Evolutionary conservation across 2,797 vertebrate genomes (phyloP).

Genomic region (Sebastes dallii): DNA sequence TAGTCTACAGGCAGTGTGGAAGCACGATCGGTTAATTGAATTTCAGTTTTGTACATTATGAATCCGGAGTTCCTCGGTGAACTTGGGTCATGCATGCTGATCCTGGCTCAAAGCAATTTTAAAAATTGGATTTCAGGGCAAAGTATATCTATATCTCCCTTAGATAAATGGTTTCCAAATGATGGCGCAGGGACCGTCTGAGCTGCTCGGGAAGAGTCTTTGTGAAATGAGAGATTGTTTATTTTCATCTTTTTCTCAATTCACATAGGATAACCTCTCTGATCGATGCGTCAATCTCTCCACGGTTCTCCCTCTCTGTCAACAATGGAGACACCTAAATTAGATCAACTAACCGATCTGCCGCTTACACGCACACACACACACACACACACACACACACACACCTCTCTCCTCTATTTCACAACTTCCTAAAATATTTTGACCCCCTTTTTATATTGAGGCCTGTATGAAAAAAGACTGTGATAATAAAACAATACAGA

Average conservation of each 20-base stretch:
- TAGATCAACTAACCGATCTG: slow-evolving; percentile 9
- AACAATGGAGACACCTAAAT: slow-evolving; percentile 9
- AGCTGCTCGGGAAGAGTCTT: neutral
- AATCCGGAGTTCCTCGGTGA: neutral
- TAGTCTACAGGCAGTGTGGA: neutral
- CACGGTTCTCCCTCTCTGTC: neutral
- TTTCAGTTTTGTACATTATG: neutral
- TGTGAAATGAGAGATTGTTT: neutral
- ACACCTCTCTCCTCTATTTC: neutral
- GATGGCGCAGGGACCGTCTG: neutral
- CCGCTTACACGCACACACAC: neutral
- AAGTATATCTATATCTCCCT: slow-evolving; percentile 9
- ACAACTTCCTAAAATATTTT: slow-evolving; percentile 5
- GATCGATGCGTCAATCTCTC: slow-evolving; percentile 8
- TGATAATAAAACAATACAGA: neutral
- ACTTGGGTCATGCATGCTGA: neutral
- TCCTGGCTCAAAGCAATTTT: neutral
- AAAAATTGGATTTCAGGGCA: slow-evolving; percentile 26
- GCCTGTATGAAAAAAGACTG: neutral
- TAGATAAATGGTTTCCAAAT: slow-evolving; percentile 2
- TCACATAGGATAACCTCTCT: slow-evolving; percentile 14
- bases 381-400: neutral
- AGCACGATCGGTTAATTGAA: slow-evolving; percentile 10
- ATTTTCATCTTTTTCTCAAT: neutral
- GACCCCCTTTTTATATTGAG: neutral